Conservation (phyloP, 2,113 vertebrate species). For the Romanogobio albipinnatus region DNA sequence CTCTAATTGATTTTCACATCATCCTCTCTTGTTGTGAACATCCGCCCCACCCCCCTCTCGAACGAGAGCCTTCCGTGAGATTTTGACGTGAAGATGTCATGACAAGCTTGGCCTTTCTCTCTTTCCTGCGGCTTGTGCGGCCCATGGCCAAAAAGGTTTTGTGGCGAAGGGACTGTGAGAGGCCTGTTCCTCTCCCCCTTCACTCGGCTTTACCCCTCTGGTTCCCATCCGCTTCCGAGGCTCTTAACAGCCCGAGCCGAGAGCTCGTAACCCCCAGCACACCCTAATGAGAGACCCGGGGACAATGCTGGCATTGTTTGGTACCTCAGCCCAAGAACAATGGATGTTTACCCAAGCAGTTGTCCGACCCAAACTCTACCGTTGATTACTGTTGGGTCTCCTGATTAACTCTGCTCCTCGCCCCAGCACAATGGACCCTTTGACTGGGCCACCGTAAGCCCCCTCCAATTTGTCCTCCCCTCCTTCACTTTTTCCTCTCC, state of each 20-base stretch:
- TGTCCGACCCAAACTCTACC: constrained; percentile 74
- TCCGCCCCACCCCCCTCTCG: too few relatives aligned
- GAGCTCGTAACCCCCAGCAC: constrained; percentile 59
- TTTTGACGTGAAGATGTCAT: constrained; percentile 84
- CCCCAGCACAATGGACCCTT: constrained; percentile 75
- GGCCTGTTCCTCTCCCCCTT: constrained; percentile 75
- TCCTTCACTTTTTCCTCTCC: constrained; percentile 15
- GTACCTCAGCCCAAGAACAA: constrained; percentile 82
- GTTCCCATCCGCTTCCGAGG: constrained; percentile 56
- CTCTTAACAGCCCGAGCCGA: constrained; percentile 37
- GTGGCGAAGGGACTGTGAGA: constrained; percentile 51
- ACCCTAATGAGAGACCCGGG: constrained; percentile 80
- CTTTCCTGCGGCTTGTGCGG: constrained; percentile 58
- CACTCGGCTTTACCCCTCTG: constrained; percentile 54
- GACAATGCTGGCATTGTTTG: constrained; percentile 87
- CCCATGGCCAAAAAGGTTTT: constrained; percentile 54
- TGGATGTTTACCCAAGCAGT: constrained; percentile 87
- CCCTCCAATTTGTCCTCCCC: constrained; percentile 40
- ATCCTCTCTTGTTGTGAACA: not conserved
- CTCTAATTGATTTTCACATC: not conserved
- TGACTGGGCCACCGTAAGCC: constrained; percentile 67
- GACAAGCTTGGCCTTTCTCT: constrained; percentile 84
- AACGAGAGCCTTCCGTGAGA: constrained; percentile 43
- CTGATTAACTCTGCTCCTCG: constrained; percentile 82
- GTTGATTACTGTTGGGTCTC: constrained; percentile 80